Evolutionary conservation across 2,888 invertebrate genomes (phyloP), one percentile per base, ranked within the genome.

Genomic region (Metopia argyrocephala): DNA sequence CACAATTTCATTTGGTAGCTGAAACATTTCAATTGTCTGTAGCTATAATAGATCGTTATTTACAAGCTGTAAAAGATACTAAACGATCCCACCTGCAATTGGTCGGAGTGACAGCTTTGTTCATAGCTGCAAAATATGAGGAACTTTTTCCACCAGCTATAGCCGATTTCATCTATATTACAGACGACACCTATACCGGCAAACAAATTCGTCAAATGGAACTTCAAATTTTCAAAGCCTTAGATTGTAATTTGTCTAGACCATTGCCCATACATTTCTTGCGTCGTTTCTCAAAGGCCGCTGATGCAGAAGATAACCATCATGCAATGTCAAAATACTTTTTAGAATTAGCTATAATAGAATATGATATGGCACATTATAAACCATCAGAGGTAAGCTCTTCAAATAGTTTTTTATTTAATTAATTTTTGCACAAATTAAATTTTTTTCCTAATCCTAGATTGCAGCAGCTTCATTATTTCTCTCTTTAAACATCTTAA

Each of bases 51-150:
- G 99, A 99, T 91, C 93, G 97, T 87, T 98, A 96, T 91, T 92
- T 98, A 73, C 90, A 90, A 83, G 91, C 88, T 3, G 92, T 92
- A 38, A 92, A 92, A 59, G 92, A 92, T 20, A 93, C 96, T 31
- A 92, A 92, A 68, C 93, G 94, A 83, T 93, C 93, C 83, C 93
- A 94, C 84, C 92, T 98, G 76, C 98, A 98, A 88, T 91, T 98
- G 82, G 95, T 98, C 12, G 98, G 98, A 3, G 94, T 96, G 1
- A 94, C 97, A 0, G 95, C 97, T 0, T 93, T 98, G 92, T 94
- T 97, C 86, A 93, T 98, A 69, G 98, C 98, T 0, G 94, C 95
- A 87, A 99, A 99, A 90, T 98, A 97, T 87, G 98, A 99, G 91
- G 99, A 99, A 91, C 95, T 97, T 86, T 97, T 95, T 86, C 93